These are phyloP conservation scores for Sceloporus tristichus DNA, from an alignment of 2,113 vertebrate genomes.

Conservation along the genomic window DNA sequence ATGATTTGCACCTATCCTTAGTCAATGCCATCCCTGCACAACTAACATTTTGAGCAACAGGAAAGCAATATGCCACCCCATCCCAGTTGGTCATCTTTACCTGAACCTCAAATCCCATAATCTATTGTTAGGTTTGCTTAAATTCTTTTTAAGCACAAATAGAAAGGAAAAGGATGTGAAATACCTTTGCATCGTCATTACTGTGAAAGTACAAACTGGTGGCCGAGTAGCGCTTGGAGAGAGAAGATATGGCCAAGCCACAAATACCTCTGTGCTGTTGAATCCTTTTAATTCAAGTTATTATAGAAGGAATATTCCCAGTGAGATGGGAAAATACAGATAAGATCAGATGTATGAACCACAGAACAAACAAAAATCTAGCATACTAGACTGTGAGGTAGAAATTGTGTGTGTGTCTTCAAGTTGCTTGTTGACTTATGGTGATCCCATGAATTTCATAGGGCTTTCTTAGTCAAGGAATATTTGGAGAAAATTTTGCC, in stretches of 20 bases:
- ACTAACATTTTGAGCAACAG: neutral
- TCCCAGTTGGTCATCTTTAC: neutral
- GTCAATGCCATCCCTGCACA: neutral
- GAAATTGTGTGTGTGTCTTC: constrained; percentile 26
- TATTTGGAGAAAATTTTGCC: too few relatives aligned
- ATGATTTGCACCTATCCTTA: neutral
- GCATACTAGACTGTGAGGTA: constrained; percentile 57
- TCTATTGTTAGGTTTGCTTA: neutral
- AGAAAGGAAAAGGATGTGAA: neutral
- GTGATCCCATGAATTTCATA: constrained; percentile 38
- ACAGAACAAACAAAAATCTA: constrained; percentile 51
- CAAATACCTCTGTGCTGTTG: constrained; percentile 60
- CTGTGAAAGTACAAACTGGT: constrained; percentile 60
- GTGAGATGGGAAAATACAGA: constrained; percentile 37
- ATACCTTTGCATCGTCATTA: constrained; percentile 37
- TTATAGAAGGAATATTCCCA: constrained; percentile 48
- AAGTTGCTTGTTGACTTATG: too few relatives aligned
- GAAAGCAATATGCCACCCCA: neutral
- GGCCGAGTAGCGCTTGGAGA: constrained; percentile 54
- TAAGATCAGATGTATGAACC: constrained; percentile 66
- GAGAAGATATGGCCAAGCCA: constrained; percentile 67
- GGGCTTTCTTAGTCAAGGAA: constrained; percentile 2
- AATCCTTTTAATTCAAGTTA: constrained; percentile 64
- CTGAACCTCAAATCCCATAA: neutral
- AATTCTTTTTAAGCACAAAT: neutral